Evolutionary conservation across 2,888 invertebrate genomes (phyloP).

Genomic region (Philhelius pedissequus): DNA sequence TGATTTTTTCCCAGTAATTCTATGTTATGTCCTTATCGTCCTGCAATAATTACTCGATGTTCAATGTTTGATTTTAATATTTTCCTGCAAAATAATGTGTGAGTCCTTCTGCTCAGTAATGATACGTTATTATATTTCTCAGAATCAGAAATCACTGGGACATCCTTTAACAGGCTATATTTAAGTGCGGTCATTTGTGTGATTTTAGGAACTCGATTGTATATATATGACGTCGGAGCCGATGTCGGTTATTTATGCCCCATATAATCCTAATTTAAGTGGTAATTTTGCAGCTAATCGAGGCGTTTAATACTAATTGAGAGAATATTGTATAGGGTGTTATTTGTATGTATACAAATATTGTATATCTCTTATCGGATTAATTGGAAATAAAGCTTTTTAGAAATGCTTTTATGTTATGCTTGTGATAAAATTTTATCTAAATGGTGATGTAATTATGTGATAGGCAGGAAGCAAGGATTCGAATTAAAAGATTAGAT

Average conservation of each 20-base stretch:
- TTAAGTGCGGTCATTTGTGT: background rate
- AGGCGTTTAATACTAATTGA: slow-evolving; percentile 37
- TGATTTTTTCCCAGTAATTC: background rate
- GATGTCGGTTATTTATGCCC: background rate
- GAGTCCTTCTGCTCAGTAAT: slow-evolving; percentile 2
- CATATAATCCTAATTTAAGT: background rate
- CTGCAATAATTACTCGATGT: background rate
- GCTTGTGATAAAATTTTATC: background rate
- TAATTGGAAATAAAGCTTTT: slow-evolving; percentile 30
- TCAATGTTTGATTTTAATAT: too few species aligned
- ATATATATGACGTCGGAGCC: background rate
- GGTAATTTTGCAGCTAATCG: slow-evolving; percentile 10
- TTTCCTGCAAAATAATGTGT: background rate
- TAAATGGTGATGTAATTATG: background rate
- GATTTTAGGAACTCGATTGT: background rate
- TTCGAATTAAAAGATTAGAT: background rate
- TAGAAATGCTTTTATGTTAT: background rate
- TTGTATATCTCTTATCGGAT: background rate
- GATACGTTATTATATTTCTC: background rate
- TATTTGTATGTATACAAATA: background rate
- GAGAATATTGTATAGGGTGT: background rate
- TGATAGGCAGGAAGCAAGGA: background rate
- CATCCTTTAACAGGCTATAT: background rate
- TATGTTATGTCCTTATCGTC: background rate
- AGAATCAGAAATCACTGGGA: slow-evolving; percentile 4